Evolutionary conservation across 2,113 vertebrate species (phyloP).

Genomic region (Sphyrna mokarran): DNA sequence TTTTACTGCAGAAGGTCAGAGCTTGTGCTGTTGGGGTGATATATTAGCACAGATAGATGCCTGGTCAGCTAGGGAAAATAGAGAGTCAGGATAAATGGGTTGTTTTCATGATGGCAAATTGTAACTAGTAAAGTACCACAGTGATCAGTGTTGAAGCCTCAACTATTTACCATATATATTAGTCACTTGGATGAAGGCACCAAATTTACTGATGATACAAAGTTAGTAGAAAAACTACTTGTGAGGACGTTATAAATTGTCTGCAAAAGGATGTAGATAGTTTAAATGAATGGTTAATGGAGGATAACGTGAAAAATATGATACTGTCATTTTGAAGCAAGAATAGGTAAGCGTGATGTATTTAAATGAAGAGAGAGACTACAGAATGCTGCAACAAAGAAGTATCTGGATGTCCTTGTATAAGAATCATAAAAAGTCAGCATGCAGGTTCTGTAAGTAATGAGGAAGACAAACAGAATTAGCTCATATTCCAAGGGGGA

Average conservation of each 20-base stretch:
- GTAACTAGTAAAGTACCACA: no score
- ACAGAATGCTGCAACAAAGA: neutral
- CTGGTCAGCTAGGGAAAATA: neutral
- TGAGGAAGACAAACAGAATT: neutral
- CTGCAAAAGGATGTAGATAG: neutral
- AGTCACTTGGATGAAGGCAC: neutral
- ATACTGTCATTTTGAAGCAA: neutral
- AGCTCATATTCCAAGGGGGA: neutral
- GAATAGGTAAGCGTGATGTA: neutral
- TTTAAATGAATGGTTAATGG: neutral
- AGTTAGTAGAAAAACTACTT: neutral
- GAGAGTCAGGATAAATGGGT: neutral
- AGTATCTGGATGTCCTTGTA: neutral
- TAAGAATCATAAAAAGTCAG: neutral
- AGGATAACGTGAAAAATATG: neutral
- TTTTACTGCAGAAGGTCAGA: neutral
- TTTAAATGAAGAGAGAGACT: neutral
- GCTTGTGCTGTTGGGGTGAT: neutral
- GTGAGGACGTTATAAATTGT: neutral
- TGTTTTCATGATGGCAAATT: neutral
- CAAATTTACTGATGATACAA: neutral
- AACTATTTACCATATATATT: neutral
- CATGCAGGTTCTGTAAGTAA: neutral
- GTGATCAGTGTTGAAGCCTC: neutral
- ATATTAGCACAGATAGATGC: neutral